Evolutionary conservation across 2,113 vertebrate species (phyloP).

Genomic region (Sprattus sprattus): DNA sequence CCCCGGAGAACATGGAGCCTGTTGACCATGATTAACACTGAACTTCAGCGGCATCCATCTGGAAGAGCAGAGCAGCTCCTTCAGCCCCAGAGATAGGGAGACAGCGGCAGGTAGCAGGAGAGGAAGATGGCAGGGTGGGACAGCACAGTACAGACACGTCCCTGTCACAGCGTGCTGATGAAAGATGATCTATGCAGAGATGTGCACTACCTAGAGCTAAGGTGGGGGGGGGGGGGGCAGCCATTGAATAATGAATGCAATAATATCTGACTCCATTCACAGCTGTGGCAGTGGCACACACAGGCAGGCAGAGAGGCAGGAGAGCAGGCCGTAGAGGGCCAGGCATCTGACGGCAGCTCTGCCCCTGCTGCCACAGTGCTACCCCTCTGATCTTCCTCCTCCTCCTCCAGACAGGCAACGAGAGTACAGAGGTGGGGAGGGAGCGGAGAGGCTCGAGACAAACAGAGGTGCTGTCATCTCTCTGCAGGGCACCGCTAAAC

Average conservation of each 20-base stretch:
- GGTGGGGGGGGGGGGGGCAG: neutral
- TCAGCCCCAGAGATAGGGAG: conserved; percentile 52
- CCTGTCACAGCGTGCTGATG: neutral
- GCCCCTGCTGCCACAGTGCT: neutral
- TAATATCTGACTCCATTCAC: neutral
- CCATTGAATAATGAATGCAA: neutral
- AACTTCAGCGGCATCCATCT: conserved; percentile 65
- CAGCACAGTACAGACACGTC: neutral
- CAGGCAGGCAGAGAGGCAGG: neutral
- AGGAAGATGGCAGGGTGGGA: conserved; percentile 39
- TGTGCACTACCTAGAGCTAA: neutral
- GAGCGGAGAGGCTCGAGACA: conserved; percentile 55
- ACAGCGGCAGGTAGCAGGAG: conserved; percentile 22
- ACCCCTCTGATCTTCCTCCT: neutral
- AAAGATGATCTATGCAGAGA: neutral
- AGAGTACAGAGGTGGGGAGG: neutral
- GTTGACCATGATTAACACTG: conserved; percentile 68
- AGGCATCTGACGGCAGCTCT: neutral
- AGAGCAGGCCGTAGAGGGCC: neutral
- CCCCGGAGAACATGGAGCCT: conserved; percentile 61
- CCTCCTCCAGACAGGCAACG: neutral
- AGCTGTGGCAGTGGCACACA: neutral
- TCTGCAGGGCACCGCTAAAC: conserved; percentile 64
- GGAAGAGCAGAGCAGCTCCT: conserved; percentile 57
- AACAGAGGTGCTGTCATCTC: conserved; percentile 64